Evolutionary conservation across 2,888 invertebrate species (phyloP), one percentile per base, ranked within the genome.

Genomic region (Scaptomyza caliginosa): DNA sequence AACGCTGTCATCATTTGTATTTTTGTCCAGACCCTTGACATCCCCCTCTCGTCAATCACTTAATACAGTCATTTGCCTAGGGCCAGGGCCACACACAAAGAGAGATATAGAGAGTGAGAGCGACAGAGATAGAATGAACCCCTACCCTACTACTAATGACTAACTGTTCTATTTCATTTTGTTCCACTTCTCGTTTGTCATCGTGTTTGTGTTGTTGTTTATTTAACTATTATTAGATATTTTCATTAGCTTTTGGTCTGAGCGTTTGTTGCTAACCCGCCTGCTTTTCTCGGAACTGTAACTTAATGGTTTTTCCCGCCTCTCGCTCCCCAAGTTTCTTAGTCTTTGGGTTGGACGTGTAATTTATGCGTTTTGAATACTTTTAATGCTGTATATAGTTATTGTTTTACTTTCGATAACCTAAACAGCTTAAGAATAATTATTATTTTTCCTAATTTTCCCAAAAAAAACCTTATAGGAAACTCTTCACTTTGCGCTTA

Each of bases 1-100:
- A 16, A 21, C n/a, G 4, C 34, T 34, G 64, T 59, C 54, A 52
- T 59, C 52, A 58, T 67, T 57, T 51, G 58, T 55, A 48, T 30
- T 63, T 21, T 40, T 55, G 43, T 36, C 24, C 10, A 43, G 42
- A 26, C 11, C 51, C 39, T 30, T 23, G 36, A 24, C 21, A 10
- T 23, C 23, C 42, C 24, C 30, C 39, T n/a, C 32, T 38, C 21
- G 48, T 34, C 36, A 54, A 51, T 56, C 62, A 54, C 60, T 64
- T 82, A 85, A 79, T 78, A 56, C 56, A 68, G 68, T 66, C 65
- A 59, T 74, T 66, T 55, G 52, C 78, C 74, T 64, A 58, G 70
- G 55, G 58, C 55, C 72, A 74, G 69, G 71, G 72, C 39, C 74
- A 48, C 24, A 32, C 26, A 51, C 5, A 36, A 10, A 32, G 8